phyloP scores from a whole-genome alignment of 2,797 vertebrate genomes.

The Lindbergichthys nudifrons region DNA sequence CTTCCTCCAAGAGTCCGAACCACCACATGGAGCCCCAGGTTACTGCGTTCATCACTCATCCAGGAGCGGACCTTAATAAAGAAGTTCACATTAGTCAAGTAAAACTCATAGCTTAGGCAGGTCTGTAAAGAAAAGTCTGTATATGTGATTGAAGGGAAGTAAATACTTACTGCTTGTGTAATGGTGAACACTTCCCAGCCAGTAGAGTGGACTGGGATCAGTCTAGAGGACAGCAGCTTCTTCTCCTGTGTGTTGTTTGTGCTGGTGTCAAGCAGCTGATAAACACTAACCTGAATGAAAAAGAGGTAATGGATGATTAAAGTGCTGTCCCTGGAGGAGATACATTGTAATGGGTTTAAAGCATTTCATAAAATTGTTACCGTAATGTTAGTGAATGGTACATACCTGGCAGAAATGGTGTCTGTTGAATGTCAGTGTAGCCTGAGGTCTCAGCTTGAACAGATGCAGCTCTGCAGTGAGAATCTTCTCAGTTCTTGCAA shows the following conservation, averaged over 20 bases:
- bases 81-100: conserved; percentile 2
- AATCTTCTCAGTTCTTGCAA: conserved; percentile 88
- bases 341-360: background rate
- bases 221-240: conserved; percentile 88
- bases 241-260: conserved; percentile 71
- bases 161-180: conserved; percentile 88
- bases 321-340: background rate
- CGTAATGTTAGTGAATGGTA: background rate
- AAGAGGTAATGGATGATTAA: background rate
- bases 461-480: conserved; percentile 92
- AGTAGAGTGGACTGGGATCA: conserved; percentile 85
- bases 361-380: background rate
- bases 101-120: background rate
- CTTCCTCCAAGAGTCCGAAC: conserved; percentile 78
- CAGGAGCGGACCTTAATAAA: conserved; percentile 87
- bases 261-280: conserved; percentile 85
- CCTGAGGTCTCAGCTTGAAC: conserved; percentile 87
- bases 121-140: background rate
- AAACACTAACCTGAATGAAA: conserved; percentile 87
- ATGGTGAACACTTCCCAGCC: conserved; percentile 94
- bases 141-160: background rate
- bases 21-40: conserved; percentile 88
- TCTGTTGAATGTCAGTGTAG: conserved; percentile 71
- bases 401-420: conserved; percentile 84
- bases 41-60: conserved; percentile 86